These are phyloP conservation scores for Hypomecis punctinalis DNA, from an alignment of 2,888 invertebrate species.

Conservation along the genomic window DNA sequence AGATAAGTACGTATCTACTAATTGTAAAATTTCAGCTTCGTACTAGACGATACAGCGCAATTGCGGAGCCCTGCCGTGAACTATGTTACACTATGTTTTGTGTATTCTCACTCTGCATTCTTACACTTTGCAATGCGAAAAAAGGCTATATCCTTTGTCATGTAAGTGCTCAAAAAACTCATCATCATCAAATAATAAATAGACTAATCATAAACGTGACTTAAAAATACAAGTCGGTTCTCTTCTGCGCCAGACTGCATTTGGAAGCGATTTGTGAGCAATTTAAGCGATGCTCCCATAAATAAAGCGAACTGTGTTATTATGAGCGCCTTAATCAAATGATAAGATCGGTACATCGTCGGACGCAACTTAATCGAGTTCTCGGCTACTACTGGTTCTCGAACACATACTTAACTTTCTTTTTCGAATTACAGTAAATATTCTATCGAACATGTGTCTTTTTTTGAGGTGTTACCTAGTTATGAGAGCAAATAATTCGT, in stretches of 20 bases:
- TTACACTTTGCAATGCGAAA: no score
- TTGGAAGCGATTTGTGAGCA: constrained; percentile 57
- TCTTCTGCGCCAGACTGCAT: constrained; percentile 28
- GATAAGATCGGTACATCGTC: constrained; percentile 79
- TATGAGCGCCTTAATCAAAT: constrained; percentile 82
- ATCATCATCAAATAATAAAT: no score
- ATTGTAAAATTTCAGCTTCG: no score
- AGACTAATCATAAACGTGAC: background rate
- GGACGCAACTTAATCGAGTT: constrained; percentile 69
- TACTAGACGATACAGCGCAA: no score
- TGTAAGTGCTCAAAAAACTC: no score
- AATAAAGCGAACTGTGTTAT: constrained; percentile 76
- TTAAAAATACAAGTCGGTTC: constrained; percentile 2
- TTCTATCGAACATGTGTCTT: no score
- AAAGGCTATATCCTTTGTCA: background rate
- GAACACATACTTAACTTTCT: constrained; percentile 5
- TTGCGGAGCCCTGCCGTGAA: no score
- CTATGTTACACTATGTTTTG: no score
- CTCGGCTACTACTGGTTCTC: constrained; percentile 35
- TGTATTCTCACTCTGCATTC: no score
- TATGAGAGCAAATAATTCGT: no score
- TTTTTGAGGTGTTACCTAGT: no score
- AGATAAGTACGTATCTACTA: no score
- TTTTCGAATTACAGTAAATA: background rate
- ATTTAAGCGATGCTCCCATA: constrained; percentile 68